phyloP scores from a whole-genome alignment of 2,797 vertebrate genomes.

The Anguilla megastoma region DNA sequence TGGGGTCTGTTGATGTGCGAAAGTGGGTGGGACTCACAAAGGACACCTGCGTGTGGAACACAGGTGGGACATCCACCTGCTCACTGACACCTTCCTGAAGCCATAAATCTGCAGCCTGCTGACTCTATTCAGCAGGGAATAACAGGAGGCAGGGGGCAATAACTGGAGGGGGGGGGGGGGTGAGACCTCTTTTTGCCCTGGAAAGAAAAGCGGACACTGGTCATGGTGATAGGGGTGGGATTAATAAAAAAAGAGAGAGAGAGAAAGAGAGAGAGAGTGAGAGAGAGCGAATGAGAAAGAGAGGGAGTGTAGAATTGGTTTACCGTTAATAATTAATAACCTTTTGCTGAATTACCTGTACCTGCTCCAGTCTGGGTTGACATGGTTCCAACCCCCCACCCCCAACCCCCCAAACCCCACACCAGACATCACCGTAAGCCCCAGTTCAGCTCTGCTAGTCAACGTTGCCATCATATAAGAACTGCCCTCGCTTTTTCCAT shows the following conservation, averaged over 20 bases:
- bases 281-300: slow-evolving; percentile 34
- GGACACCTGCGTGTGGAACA: neutral
- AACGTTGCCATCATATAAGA: too few relatives aligned
- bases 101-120: neutral
- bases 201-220: neutral
- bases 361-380: slow-evolving; percentile 58
- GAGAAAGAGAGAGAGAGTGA: slow-evolving; percentile 36
- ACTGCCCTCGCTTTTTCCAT: too few relatives aligned
- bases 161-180: too few relatives aligned
- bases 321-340: slow-evolving; percentile 75
- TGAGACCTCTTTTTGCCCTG: neutral
- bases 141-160: neutral
- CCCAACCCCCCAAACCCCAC: slow-evolving; percentile 51
- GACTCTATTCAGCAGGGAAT: slow-evolving; percentile 31
- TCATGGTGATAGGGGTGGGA: neutral
- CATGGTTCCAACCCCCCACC: slow-evolving; percentile 50
- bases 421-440: neutral
- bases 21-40: neutral
- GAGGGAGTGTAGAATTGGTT: slow-evolving; percentile 61
- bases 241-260: slow-evolving; percentile 34
- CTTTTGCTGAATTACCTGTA: slow-evolving; percentile 69
- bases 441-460: too few relatives aligned
- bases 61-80: slow-evolving; percentile 18
- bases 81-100: slow-evolving; percentile 10
- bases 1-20: neutral